Evolutionary conservation across 2,797 vertebrate genomes (phyloP).

Genomic region (Austrolebias charrua): DNA sequence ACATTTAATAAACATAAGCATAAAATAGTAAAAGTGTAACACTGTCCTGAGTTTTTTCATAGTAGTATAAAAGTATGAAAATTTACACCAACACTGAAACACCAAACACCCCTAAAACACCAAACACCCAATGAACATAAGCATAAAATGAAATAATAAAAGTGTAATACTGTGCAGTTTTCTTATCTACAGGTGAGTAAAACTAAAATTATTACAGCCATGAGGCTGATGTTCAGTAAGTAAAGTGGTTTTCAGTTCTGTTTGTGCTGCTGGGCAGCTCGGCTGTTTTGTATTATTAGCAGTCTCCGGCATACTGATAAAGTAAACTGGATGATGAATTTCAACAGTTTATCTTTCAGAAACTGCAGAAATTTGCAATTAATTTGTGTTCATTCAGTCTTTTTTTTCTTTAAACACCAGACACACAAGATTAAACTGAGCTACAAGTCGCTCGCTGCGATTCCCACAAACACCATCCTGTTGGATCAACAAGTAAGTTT

Average conservation of each 20-base stretch:
- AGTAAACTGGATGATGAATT: constrained; percentile 2
- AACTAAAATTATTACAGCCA: constrained; percentile 12
- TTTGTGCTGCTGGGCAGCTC: background rate
- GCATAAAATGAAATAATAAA: too few species aligned
- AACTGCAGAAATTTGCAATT: constrained; percentile 6
- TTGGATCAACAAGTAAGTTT: constrained; percentile 95
- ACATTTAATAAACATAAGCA: too few species aligned
- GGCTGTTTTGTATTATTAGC: constrained; percentile 35
- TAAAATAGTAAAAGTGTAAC: too few species aligned
- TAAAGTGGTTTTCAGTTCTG: background rate
- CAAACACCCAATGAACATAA: too few species aligned
- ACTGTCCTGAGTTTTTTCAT: too few species aligned
- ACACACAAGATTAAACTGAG: constrained; percentile 91
- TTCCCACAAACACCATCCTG: constrained; percentile 95
- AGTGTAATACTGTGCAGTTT: too few species aligned
- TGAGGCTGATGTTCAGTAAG: constrained; percentile 1
- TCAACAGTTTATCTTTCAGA: background rate
- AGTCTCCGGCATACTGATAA: constrained; percentile 17
- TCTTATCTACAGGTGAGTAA: background rate
- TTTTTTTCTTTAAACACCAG: constrained; percentile 66
- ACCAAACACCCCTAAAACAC: too few species aligned
- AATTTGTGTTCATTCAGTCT: constrained; percentile 19
- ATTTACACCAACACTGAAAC: too few species aligned
- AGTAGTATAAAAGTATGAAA: too few species aligned
- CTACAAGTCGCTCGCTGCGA: constrained; percentile 96